These are phyloP conservation scores for Ophion costatus DNA, from an alignment of 2,888 invertebrate species.

Conservation along the genomic window DNA sequence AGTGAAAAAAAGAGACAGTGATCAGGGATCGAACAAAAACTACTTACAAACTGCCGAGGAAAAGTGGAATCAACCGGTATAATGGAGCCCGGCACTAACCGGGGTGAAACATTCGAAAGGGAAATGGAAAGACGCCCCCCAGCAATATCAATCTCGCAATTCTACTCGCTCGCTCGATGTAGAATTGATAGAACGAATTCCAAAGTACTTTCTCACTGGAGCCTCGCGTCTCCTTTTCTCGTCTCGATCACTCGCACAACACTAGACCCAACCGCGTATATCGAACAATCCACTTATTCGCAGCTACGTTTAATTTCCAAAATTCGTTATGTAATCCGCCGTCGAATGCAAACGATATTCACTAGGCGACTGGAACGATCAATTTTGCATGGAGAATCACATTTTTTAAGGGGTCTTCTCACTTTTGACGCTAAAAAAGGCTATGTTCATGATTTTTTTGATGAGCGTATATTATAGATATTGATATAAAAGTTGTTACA, in stretches of 20 bases:
- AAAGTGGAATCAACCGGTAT: constrained; percentile 66
- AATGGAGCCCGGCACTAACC: constrained; percentile 62
- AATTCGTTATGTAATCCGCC: too few species aligned
- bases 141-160: constrained; percentile 67
- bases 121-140: constrained; percentile 24
- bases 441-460: too few species aligned
- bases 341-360: not conserved
- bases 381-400: not conserved
- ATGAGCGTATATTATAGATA: too few species aligned
- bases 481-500: too few species aligned
- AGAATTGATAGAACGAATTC: constrained; percentile 28
- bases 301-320: not conserved
- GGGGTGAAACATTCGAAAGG: constrained; percentile 1
- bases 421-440: too few species aligned
- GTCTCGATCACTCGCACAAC: not conserved
- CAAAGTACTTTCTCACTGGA: constrained; percentile 31
- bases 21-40: constrained; percentile 67
- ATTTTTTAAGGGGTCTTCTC: not conserved
- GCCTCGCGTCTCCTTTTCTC: constrained; percentile 7
- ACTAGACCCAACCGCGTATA: not conserved
- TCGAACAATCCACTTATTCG: not conserved
- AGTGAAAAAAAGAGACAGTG: constrained; percentile 29
- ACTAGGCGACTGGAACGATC: not conserved
- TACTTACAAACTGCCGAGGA: constrained; percentile 68
- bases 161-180: constrained; percentile 14